A percentile compares a stretch with the other conserved stretches of the same genome.
Conservation (phyloP, 1,140 invertebrate species). For the Ganaspis sp. region DNA sequence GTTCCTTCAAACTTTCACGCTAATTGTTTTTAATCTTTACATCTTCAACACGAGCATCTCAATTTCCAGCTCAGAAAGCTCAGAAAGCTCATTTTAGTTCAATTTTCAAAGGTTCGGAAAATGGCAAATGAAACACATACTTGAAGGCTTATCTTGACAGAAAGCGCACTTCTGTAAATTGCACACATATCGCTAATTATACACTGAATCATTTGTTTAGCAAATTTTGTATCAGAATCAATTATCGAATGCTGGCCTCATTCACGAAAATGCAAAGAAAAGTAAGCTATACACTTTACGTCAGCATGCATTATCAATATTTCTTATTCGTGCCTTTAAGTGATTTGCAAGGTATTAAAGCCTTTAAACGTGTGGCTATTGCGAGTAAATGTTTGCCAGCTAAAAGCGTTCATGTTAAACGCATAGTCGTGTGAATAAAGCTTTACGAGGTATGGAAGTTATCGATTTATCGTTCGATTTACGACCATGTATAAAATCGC, state of each 20-base stretch:
- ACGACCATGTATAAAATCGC: conserved; percentile 54
- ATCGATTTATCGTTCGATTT: conserved; percentile 69
- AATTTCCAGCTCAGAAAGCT: not conserved
- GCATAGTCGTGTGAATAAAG: conserved; percentile 39
- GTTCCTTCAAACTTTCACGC: not conserved
- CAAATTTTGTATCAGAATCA: not conserved
- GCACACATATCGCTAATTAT: not conserved
- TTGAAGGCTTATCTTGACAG: conserved; percentile 8
- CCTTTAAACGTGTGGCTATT: not conserved
- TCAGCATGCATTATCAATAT: not conserved
- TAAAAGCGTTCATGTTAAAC: conserved; percentile 16
- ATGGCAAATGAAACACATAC: not conserved
- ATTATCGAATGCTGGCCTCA: not conserved
- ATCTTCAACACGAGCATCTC: too few relatives aligned
- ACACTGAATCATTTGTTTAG: not conserved
- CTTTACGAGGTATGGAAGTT: conserved; percentile 50
- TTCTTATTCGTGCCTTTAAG: not conserved
- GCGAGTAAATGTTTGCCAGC: not conserved
- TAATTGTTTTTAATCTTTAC: not conserved
- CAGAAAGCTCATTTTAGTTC: too few relatives aligned
- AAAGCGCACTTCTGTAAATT: conserved; percentile 4
- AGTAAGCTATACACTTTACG: not conserved
- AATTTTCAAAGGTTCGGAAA: too few relatives aligned
- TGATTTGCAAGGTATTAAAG: not conserved
- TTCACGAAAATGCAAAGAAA: not conserved